A percentile compares a stretch with the other conserved stretches of the same genome.
phyloP scores from a whole-genome alignment of 2,888 invertebrate genomes.

The Lycia hirtaria region DNA sequence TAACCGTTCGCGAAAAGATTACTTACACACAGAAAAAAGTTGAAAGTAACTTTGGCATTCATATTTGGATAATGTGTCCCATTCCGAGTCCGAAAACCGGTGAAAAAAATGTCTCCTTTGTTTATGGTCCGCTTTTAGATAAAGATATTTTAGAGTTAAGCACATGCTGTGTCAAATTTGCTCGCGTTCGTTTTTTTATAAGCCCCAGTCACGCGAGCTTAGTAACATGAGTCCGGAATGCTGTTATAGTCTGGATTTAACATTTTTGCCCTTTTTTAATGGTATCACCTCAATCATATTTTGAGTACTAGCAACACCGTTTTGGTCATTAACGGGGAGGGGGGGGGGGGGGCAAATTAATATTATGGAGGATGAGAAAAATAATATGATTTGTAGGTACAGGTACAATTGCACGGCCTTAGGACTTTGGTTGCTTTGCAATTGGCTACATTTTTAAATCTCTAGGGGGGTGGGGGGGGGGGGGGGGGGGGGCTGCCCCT shows the following conservation, averaged over 20 bases:
- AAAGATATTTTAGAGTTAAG: slow-evolving; percentile 77
- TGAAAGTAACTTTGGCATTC: too few species aligned
- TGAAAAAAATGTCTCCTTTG: slow-evolving; percentile 63
- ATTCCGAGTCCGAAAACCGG: slow-evolving; percentile 26
- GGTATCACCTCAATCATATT: not conserved
- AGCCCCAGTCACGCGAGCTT: slow-evolving; percentile 67
- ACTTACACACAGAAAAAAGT: too few species aligned
- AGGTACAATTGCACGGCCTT: too few species aligned
- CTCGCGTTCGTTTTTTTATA: slow-evolving; percentile 70
- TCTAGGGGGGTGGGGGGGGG: too few species aligned
- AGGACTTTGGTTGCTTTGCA: too few species aligned
- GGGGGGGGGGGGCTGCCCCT: too few species aligned
- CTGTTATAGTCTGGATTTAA: slow-evolving; percentile 64
- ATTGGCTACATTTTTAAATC: too few species aligned
- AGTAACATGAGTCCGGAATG: slow-evolving; percentile 73
- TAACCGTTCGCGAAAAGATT: too few species aligned
- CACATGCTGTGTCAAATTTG: slow-evolving; percentile 77
- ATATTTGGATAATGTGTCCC: not conserved
- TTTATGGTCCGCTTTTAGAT: slow-evolving; percentile 76
- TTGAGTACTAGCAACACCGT: not conserved
- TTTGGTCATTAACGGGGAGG: too few species aligned
- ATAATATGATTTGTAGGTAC: too few species aligned
- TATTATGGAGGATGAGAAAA: too few species aligned
- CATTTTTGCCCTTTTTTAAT: not conserved
- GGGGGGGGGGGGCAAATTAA: too few species aligned